Evolutionary conservation across 2,888 invertebrate species (phyloP).

Genomic region (Heterodera filipjevi): DNA sequence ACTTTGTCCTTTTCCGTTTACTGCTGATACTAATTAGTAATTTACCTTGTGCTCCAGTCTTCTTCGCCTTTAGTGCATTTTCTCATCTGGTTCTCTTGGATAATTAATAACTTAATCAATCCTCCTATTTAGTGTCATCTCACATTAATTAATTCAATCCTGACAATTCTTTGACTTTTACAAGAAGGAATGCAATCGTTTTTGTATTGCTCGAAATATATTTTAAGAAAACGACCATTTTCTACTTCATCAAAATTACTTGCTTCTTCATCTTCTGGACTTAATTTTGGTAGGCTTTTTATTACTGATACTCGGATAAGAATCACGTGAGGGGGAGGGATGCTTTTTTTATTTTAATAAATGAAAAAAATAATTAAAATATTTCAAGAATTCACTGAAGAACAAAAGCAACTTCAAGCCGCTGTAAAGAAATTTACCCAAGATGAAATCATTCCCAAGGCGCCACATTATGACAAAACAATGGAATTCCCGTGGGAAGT

Average conservation of each 20-base stretch:
- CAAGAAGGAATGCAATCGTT: neutral
- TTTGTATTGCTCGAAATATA: neutral
- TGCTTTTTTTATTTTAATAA: neutral
- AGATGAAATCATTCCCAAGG: constrained; percentile 83
- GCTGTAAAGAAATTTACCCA: constrained; percentile 84
- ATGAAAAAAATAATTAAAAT: neutral
- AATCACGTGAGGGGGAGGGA: no score
- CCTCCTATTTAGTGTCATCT: no score
- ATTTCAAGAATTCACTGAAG: constrained; percentile 65
- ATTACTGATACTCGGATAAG: no score
- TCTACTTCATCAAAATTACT: neutral
- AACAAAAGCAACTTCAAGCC: constrained; percentile 76
- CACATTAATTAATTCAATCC: neutral
- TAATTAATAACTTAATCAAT: no score
- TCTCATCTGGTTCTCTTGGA: no score
- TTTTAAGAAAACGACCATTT: constrained; percentile 12
- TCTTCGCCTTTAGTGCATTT: no score
- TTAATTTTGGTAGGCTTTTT: constrained; percentile 29
- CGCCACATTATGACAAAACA: constrained; percentile 83
- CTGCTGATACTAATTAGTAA: no score
- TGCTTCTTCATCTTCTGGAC: constrained; percentile 13
- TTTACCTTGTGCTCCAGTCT: no score
- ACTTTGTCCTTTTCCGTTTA: neutral
- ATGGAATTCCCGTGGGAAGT: constrained; percentile 89
- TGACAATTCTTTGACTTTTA: neutral